phyloP scores from a whole-genome alignment of 2,888 invertebrate species.

The Cordilura impudica region DNA sequence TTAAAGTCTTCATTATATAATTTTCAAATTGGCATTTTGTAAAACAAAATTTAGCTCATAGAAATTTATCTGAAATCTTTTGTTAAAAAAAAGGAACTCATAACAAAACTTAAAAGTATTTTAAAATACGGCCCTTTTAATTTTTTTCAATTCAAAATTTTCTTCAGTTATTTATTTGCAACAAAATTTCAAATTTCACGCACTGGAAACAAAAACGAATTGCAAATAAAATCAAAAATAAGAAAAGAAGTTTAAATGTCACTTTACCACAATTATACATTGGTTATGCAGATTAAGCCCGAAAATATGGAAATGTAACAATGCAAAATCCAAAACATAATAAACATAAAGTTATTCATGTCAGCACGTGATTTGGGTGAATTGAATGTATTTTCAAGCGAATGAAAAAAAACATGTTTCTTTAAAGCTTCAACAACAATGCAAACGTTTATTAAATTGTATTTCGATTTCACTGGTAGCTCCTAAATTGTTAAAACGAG shows the following conservation, averaged over 20 bases:
- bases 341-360: conserved; percentile 62
- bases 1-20: too few relatives aligned
- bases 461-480: conserved; percentile 33
- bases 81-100: too few relatives aligned
- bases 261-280: conserved; percentile 58
- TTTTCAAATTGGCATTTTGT: too few relatives aligned
- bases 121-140: too few relatives aligned
- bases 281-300: conserved; percentile 51
- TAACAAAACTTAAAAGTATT: too few relatives aligned
- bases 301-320: not conserved
- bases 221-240: conserved; percentile 3
- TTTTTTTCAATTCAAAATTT: not conserved
- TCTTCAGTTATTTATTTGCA: conserved; percentile 8
- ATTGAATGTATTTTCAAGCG: conserved; percentile 24
- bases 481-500: conserved; percentile 33
- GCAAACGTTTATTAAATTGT: conserved; percentile 49
- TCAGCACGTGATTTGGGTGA: conserved; percentile 63
- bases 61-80: too few relatives aligned
- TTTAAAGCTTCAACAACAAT: conserved; percentile 46
- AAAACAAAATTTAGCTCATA: too few relatives aligned
- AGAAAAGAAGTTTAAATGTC: conserved; percentile 59
- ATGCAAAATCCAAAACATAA: conserved; percentile 23
- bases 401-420: conserved; percentile 39
- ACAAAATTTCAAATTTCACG: conserved; percentile 53
- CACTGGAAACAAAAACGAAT: conserved; percentile 19